phyloP scores from a whole-genome alignment of 2,797 vertebrate genomes.

The Anguilla obscura region DNA sequence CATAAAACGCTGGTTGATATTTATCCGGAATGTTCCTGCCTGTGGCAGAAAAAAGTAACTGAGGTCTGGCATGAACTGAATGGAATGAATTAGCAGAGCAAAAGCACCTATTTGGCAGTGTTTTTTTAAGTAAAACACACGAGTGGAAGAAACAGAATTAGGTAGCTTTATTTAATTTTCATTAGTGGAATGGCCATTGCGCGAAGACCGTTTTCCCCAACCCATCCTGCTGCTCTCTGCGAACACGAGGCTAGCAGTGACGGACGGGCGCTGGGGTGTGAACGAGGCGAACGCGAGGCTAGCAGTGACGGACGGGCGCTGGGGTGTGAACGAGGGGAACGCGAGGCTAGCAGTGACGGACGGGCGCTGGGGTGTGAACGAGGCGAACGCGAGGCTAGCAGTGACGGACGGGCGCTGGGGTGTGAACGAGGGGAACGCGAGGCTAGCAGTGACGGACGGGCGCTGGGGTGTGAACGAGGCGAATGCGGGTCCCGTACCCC shows the following conservation, averaged over 20 bases:
- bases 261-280: not conserved
- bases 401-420: not conserved
- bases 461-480: slow-evolving; percentile 10
- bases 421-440: slow-evolving; percentile 25
- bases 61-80: slow-evolving; percentile 6
- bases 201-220: not conserved
- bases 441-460: not conserved
- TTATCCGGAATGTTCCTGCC: not conserved
- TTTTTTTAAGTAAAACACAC: not conserved
- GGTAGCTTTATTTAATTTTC: not conserved
- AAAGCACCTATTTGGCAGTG: not conserved
- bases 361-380: slow-evolving; percentile 2
- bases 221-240: not conserved
- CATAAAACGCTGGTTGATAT: not conserved
- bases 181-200: not conserved
- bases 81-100: not conserved
- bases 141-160: not conserved
- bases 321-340: slow-evolving; percentile 13
- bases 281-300: not conserved
- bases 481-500: not conserved
- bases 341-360: not conserved
- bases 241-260: not conserved
- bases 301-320: not conserved
- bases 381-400: not conserved
- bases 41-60: not conserved